A percentile compares a stretch with the other conserved stretches of the same genome.
Evolutionary conservation across 2,888 invertebrate species (phyloP).

Genomic region (Schizaphis graminum): DNA sequence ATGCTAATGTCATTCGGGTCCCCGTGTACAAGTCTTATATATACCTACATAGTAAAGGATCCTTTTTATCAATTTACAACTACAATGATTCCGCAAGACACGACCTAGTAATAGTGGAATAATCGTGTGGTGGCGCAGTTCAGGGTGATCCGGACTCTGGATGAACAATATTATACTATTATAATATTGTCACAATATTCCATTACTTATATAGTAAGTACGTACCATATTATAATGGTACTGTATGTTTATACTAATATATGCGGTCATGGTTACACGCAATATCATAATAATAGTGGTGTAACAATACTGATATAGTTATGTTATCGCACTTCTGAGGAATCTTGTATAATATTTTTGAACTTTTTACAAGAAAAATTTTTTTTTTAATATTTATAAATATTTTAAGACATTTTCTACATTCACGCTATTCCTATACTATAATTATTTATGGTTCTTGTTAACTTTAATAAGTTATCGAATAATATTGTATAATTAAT

Average conservation of each 20-base stretch:
- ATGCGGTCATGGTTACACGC: neutral
- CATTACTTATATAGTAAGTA: neutral
- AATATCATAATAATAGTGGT: neutral
- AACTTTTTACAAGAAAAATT: neutral
- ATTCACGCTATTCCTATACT: no score
- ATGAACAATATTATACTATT: neutral
- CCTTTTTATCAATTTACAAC: slow-evolving; percentile 55
- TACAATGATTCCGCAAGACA: neutral
- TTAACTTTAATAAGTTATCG: no score
- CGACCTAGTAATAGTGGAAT: neutral
- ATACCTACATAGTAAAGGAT: neutral
- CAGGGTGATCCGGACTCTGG: neutral
- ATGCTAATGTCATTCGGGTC: slow-evolving; percentile 37
- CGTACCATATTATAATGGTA: neutral
- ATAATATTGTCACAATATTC: neutral
- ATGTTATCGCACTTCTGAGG: neutral
- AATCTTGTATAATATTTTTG: neutral
- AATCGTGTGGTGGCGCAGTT: neutral
- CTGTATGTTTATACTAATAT: neutral
- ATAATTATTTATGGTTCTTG: no score
- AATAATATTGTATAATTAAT: no score
- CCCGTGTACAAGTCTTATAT: neutral
- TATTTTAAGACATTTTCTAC: no score
- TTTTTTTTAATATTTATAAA: neutral
- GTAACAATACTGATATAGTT: neutral